Base-by-base conservation (phyloP, 2,113 vertebrate species). In the Colistium nudipinnis region DNA sequence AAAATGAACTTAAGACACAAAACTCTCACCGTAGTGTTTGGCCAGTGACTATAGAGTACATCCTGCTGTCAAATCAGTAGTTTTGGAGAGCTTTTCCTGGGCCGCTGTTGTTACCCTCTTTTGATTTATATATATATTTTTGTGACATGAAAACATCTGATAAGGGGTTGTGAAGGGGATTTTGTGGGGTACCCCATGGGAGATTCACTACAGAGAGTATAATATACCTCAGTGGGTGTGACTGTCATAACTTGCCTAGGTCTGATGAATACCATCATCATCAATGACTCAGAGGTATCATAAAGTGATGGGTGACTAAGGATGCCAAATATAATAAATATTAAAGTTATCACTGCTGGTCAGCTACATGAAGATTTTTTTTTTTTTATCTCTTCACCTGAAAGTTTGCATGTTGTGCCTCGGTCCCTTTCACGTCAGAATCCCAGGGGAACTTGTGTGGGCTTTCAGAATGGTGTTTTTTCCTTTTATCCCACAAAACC, bases 1-100 rank as follows among this genome's bases (percentile, higher is more conserved):
- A 41, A 7, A 31, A 28, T 71, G 52, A 57, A 67, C 70, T 69
- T 73, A 25, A 72, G 39, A 69, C 70, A 66, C 28, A 43, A 43
- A 14, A 24, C 25, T 38, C 10, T 47, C 24, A 43, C 44, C 45
- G 11, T 27, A 56, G 31, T 81, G 56, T 61, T 76, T 67, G 47
- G 22, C 55, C 43, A 59, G 12, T 68, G 41, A 49, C 24, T 41
- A 66, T 20, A 65, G 31, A 53, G 30, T 45, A 52, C 14, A 35
- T 59, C 9, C 7, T 17, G 33, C 8, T 7, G n/a, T 51, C 4
- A 47, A 35, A 68, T 35, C 19, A 24, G 28, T 51, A 17, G 2
- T 27, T 51, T 22, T n/a, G 24, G 14, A 3, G 1, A 33, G 6
- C 13, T 7, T 60, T 51, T 36, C 17, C 27, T 20, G 36, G 47